Base-by-base conservation (phyloP, 2,888 invertebrate genomes). In the Oscheius sp. region DNA sequence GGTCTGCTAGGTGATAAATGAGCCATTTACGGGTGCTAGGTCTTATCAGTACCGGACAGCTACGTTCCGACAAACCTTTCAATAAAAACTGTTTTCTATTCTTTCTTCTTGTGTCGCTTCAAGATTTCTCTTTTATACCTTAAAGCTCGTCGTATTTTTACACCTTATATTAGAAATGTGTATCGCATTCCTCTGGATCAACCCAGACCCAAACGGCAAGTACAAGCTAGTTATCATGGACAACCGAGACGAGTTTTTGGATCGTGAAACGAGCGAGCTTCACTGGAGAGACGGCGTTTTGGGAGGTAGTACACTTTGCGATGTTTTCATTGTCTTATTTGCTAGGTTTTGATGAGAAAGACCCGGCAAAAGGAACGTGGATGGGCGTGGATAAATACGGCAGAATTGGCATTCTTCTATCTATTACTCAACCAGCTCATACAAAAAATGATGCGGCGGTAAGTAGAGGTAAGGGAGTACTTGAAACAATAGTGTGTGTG, bases 321-420 rank as follows among this genome's bases (percentile, higher is more conserved):
- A n/a, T 21, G 21, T 13, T n/a, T 37, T 5, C 13, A 37, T 7
- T 42, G 11, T 37, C 4, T 33, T 1, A 48, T 29, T 37, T 21
- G 74, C 32, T 48, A 85, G 85, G 86, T 42, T 74, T 82, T n/a
- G 87, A 87, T 74, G 76, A 80, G 65, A 70, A 78, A 59, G 87
- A 83, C 47, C 77, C 75, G 2, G 84, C 81, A 1, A 76, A 80
- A 33, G 87, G 87, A 47, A 87, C 87, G 7, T 87, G 87, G 87
- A 71, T 87, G 11, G 87, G 84, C 2, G 78, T 87, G 57, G 75
- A 77, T 57, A 50, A 60, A 32, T 9, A 65, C 2, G 85, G 85
- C 5, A 66, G 76, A 53, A 60, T 85, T 21, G 86, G 86, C 37
- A 82, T 80, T 74, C 57, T 86, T 2, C 76, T 86, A 2, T 83